Base-by-base conservation (phyloP, 2,113 vertebrate genomes). In the Rattus rattus region DNA sequence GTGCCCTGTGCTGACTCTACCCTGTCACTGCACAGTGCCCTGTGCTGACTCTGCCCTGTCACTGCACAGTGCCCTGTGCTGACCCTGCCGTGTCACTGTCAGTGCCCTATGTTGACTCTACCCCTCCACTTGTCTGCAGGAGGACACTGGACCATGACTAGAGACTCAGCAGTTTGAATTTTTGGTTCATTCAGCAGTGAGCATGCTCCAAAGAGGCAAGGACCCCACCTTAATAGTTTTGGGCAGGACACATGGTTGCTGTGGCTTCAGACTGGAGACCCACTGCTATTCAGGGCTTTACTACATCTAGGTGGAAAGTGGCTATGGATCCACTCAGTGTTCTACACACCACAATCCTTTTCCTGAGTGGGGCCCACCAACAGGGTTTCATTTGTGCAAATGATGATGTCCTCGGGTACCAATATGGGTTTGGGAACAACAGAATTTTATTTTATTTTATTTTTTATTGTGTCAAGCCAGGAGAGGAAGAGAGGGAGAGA, bases 291-390 rank as follows among this genome's bases (percentile, higher is more conserved):
- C 49, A 17, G 67, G 39, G 43, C 1, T n/a, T 24, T 30, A 5
- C 19, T 24, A 30, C 4, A 4, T 90, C 28, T 24, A 11, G 39
- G 47, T 63, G 28, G 17, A 14, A 43, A 49, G 43, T 9, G 19
- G 20, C 75, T 59, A 3, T 43, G 43, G 10, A 20, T 30, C 63
- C 33, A 9, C 52, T 11, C 0, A 26, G 11, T 19, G 6, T 56
- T 19, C 26, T 11, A 16, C 2, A 49, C 28, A 6, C 13, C 24
- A 33, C 26, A 26, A 24, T 67, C 36, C n/a, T 75, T 28, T 61
- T 65, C 84, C 75, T 0, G 22, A 56, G 26, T 14, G 8, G n/a
- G 0, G 8, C 26, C 61, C 30, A 24, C 17, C 0, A 9, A 7
- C 17, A 52, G 24, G 16, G 76, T 16, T 17, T 12, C 12, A 26